These are phyloP conservation scores for Sorex araneus DNA, from an alignment of 2,113 vertebrate genomes.

Conservation along the genomic window DNA sequence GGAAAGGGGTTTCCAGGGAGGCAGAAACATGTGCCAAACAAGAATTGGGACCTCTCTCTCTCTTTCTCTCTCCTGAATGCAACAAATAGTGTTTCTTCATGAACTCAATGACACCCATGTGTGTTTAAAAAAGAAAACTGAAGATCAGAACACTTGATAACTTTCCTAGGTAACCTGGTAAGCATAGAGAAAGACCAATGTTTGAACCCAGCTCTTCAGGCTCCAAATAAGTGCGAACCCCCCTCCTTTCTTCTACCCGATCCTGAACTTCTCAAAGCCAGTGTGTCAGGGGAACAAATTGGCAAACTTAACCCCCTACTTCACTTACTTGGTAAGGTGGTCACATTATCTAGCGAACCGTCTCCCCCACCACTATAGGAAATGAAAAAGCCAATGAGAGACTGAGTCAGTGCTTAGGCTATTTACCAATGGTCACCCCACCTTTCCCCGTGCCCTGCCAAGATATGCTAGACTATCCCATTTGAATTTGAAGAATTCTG, in stretches of 20 bases:
- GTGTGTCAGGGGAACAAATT: background rate
- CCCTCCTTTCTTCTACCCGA: background rate
- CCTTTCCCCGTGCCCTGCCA: too few relatives aligned
- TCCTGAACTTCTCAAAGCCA: background rate
- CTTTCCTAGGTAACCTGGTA: background rate
- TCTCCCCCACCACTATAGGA: slow-evolving; percentile 94
- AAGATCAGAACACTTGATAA: background rate
- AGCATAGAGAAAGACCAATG: background rate
- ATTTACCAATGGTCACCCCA: too few relatives aligned
- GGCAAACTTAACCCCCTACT: background rate
- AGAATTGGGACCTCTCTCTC: too few relatives aligned
- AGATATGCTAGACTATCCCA: background rate
- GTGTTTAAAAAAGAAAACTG: background rate
- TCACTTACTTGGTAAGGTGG: slow-evolving; percentile 96
- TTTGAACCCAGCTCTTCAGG: background rate
- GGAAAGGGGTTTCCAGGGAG: background rate
- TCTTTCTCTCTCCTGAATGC: too few relatives aligned
- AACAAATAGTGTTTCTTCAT: background rate
- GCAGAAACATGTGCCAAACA: too few relatives aligned
- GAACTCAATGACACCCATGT: background rate
- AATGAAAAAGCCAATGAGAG: background rate
- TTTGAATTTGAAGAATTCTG: background rate
- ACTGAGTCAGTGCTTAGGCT: too few relatives aligned
- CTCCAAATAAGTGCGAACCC: background rate
- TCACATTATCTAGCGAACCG: slow-evolving; percentile 89